Conservation (phyloP, 2,113 vertebrate species). For the Pseudorasbora parva region DNA sequence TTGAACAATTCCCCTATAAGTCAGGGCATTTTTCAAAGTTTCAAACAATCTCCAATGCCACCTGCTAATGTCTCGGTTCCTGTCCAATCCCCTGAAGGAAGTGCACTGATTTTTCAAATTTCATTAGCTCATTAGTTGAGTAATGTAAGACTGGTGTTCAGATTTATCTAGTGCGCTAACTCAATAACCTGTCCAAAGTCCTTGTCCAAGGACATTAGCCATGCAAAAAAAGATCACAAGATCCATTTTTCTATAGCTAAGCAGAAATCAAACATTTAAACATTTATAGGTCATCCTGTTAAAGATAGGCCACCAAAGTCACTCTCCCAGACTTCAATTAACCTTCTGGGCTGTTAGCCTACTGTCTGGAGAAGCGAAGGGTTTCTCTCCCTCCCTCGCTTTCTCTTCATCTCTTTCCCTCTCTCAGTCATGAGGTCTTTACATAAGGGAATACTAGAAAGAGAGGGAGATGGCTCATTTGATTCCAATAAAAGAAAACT, state of each 20-base stretch:
- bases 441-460: slow-evolving; percentile 45
- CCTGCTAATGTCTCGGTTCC: slow-evolving; percentile 31
- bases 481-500: slow-evolving; percentile 67
- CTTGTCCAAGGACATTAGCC: slow-evolving; percentile 64
- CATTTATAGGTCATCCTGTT: slow-evolving; percentile 73
- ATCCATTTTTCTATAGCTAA: slow-evolving; percentile 68
- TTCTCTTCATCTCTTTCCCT: slow-evolving; percentile 55
- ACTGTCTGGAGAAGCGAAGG: slow-evolving; percentile 57
- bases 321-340: slow-evolving; percentile 75
- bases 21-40: slow-evolving; percentile 44
- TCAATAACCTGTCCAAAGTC: slow-evolving; percentile 55
- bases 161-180: slow-evolving; percentile 63
- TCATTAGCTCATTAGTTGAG: slow-evolving; percentile 49
- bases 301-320: slow-evolving; percentile 71
- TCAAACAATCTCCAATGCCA: slow-evolving; percentile 23
- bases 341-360: slow-evolving; percentile 69
- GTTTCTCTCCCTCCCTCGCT: slow-evolving; percentile 59
- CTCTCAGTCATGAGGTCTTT: slow-evolving; percentile 55
- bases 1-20: slow-evolving; percentile 52
- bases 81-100: slow-evolving; percentile 53
- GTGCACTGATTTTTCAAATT: slow-evolving; percentile 31
- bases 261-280: slow-evolving; percentile 69
- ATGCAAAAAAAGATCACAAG: slow-evolving; percentile 54
- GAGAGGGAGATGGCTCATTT: slow-evolving; percentile 37
- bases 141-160: slow-evolving; percentile 55